Evolutionary conservation across 2,888 invertebrate genomes (phyloP).

Genomic region (Leucophora obtusa): DNA sequence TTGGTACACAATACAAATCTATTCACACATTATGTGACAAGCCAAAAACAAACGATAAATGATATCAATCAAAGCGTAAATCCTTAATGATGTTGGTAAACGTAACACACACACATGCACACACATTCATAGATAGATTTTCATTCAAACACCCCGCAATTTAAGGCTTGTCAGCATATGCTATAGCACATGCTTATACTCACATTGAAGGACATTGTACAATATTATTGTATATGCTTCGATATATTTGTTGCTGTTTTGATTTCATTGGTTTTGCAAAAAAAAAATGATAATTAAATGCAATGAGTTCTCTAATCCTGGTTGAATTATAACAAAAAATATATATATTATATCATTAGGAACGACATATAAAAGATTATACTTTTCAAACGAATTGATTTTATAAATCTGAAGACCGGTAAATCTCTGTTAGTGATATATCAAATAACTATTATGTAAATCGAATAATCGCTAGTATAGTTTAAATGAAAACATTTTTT

Average conservation of each 20-base stretch:
- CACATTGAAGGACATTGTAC: constrained; percentile 18
- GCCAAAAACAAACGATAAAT: constrained; percentile 35
- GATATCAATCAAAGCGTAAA: constrained; percentile 50
- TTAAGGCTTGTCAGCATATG: constrained; percentile 11
- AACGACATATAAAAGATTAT: too few species aligned
- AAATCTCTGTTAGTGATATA: too few species aligned
- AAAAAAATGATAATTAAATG: constrained; percentile 17
- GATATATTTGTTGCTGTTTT: constrained; percentile 2
- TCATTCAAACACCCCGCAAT: not conserved
- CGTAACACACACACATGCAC: not conserved
- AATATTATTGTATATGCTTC: not conserved
- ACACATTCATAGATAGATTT: not conserved
- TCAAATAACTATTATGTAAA: too few species aligned
- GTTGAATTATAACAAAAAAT: not conserved
- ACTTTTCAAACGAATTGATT: too few species aligned
- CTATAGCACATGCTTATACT: not conserved
- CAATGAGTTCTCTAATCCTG: not conserved
- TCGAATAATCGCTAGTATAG: too few species aligned
- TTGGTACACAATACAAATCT: constrained; percentile 8
- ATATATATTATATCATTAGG: too few species aligned
- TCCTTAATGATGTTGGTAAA: constrained; percentile 45
- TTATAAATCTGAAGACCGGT: too few species aligned
- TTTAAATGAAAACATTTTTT: too few species aligned
- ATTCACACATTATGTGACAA: constrained; percentile 23
- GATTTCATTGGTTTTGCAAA: constrained; percentile 33